Evolutionary conservation across 1,140 invertebrate genomes (phyloP), one percentile per base, ranked within the genome.

Genomic region (Apis laboriosa): DNA sequence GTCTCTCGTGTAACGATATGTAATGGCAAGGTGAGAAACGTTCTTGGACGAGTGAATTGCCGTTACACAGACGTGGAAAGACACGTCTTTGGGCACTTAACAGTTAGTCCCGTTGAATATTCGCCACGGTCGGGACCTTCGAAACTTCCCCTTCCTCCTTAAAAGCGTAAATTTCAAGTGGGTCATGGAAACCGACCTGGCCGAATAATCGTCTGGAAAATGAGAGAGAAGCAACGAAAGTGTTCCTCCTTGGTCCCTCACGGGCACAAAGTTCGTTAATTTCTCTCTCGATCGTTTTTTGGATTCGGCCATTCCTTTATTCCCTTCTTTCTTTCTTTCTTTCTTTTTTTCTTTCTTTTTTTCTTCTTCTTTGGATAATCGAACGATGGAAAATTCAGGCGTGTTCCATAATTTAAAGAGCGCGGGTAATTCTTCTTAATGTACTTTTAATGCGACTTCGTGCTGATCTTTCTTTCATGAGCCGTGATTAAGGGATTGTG

Each of bases 101-200:
- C 56, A 55, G n/a, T 28, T 24, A 9, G 67, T 55, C 66, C 49
- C 34, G 51, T 11, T 49, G 70, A 72, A 86, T 86, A 82, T 82
- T 63, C 68, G 53, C 53, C 61, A 49, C 81, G 24, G 68, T 34
- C 64, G 12, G 51, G 55, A n/a, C 55, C 24, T 58, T 55, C 60
- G 55, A 64, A 28, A 85, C 68, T 81, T 61, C 49, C 43, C 21
- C 68, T 2, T 15, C 19, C 7, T 11, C n/a, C 9, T 9, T 15
- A 1, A 21, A 63, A 17, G 21, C 21, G n/a, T 60, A 66, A 86
- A 83, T 83, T 77, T 81, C 43, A 86, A 83, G 71, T 78, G 60
- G 84, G 70, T 78, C 84, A 83, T 13, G 79, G 64, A 51, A 64
- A 86, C 82, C 72, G 80, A 86, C 85, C 68, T 61, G 24, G 9